Evolutionary conservation across 1,140 invertebrate genomes (phyloP).

Genomic region (Semibalanus balanoides): DNA sequence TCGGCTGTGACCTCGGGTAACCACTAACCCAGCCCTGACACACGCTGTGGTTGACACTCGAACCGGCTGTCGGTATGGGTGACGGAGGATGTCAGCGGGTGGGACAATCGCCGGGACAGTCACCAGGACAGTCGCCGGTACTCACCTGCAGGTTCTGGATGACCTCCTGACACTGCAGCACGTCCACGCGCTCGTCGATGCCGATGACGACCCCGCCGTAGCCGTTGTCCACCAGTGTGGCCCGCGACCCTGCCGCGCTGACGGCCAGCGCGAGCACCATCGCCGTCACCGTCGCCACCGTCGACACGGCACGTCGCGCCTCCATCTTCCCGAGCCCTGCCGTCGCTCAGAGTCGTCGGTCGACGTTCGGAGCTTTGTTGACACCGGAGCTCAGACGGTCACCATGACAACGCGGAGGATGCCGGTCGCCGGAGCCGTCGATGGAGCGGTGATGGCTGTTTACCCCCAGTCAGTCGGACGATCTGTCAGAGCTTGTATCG

Average conservation of each 20-base stretch:
- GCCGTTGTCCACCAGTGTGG: constrained; percentile 2
- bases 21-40: too few relatives aligned
- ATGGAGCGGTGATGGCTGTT: too few relatives aligned
- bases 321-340: background rate
- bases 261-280: background rate
- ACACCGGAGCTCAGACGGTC: background rate
- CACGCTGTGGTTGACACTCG: too few relatives aligned
- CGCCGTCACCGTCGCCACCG: background rate
- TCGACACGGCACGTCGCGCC: too few relatives aligned
- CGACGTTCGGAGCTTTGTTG: background rate
- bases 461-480: too few relatives aligned
- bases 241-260: background rate
- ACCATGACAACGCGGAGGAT: background rate
- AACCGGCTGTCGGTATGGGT: too few relatives aligned
- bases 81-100: too few relatives aligned
- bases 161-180: background rate
- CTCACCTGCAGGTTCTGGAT: background rate
- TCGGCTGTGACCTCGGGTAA: too few relatives aligned
- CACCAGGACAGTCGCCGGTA: background rate
- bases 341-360: too few relatives aligned
- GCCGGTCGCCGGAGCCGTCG: too few relatives aligned
- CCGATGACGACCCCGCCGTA: constrained; percentile 5
- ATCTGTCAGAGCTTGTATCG: background rate
- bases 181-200: background rate
- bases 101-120: background rate